Base-by-base conservation (phyloP, 1,140 invertebrate species). In the Neuroterus valhalla region DNA sequence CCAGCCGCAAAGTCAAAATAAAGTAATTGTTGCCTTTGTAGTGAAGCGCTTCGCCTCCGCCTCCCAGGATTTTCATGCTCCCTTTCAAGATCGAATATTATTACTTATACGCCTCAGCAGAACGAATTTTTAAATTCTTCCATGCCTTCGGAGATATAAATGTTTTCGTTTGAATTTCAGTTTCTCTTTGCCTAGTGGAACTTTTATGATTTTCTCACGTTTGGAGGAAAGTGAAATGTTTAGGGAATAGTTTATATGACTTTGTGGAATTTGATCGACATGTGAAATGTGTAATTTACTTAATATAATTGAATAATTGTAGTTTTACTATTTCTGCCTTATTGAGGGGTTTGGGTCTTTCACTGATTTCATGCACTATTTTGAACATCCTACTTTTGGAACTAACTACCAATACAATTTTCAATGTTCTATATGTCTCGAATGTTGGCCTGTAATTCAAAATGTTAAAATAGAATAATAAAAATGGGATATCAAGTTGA, bases 1-100 rank as follows among this genome's bases (percentile, higher is more conserved):
- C 68, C 72, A 48, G 78, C 78, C 78, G 76, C 78, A 77, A 80
- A 77, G 76, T 77, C 78, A 80, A 80, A 80, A 80, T 80, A 80
- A 62, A 69, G 42, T 55, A 14, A 76, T 80, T 80, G 73, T 80
- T n/a, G 44, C 70, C 46, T 38, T 26, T 15, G 38, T 55, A 72
- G 72, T 77, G 74, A 43, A 75, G 66, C 43, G 74, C 75, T 67
- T 71, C 68, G 71, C 75, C 78, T 70, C 70, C 68, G 75, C n/a
- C 55, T 62, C 23, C 23, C 15, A 62, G 55, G 55, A 62, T 62
- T 62, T 62, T 62, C 55, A 62, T 62, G 55, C 55, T 62, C 55
- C 55, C 55, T 15, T 62, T 62, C 55, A 62, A 62, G 55, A 62
- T 62, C 23, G 23, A 62, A 62, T 26, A 62, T 62, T 62, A 62